Evolutionary conservation across 2,797 vertebrate genomes (phyloP).

Genomic region (Centropyge bicolor): DNA sequence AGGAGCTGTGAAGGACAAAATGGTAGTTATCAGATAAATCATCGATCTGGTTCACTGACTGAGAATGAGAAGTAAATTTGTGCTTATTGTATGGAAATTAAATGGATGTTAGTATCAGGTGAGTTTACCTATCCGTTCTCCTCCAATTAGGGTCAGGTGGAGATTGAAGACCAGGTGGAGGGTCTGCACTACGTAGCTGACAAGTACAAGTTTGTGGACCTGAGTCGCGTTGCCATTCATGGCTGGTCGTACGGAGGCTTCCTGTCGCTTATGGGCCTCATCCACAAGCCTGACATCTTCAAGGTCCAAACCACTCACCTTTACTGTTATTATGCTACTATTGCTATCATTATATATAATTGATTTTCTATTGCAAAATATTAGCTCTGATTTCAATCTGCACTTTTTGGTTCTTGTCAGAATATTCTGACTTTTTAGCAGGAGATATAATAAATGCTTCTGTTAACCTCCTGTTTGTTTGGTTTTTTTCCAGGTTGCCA

Average conservation of each 20-base stretch:
- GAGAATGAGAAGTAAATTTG: background rate
- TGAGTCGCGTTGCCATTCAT: constrained; percentile 94
- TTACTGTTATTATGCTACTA: background rate
- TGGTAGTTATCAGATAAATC: constrained; percentile 84
- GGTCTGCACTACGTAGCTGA: constrained; percentile 93
- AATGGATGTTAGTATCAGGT: background rate
- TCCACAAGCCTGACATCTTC: constrained; percentile 93
- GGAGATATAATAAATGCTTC: background rate
- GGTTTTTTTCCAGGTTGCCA: constrained; percentile 87
- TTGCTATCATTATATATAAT: background rate
- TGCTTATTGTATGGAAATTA: background rate
- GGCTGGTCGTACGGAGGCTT: constrained; percentile 99
- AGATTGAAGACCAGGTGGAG: constrained; percentile 98
- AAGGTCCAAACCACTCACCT: constrained; percentile 84
- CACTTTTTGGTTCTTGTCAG: background rate
- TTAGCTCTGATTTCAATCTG: background rate
- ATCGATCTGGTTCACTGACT: background rate
- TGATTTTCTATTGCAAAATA: background rate
- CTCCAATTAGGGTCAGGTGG: constrained; percentile 91
- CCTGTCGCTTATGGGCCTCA: constrained; percentile 96
- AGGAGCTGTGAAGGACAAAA: constrained; percentile 95
- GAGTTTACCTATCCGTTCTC: constrained; percentile 3
- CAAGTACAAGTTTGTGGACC: constrained; percentile 94
- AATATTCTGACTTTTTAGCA: background rate
- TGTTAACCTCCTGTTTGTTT: constrained; percentile 25